A percentile compares a stretch with the other conserved stretches of the same genome.
Conservation (phyloP, 2,797 vertebrate genomes). For the Pseudocheirus occidentalis region DNA sequence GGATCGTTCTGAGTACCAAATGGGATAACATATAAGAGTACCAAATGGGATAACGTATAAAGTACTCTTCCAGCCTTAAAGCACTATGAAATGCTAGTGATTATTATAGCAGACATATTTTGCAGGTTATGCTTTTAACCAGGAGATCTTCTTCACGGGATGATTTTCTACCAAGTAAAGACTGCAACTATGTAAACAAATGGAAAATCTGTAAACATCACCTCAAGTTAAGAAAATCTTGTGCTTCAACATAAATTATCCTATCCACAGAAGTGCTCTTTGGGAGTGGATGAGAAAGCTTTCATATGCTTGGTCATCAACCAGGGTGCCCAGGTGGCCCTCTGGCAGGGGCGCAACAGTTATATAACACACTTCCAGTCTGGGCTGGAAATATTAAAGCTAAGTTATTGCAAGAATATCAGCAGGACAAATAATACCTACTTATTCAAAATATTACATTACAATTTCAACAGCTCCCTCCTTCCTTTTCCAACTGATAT, state of each 20-base stretch:
- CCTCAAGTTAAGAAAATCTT: conserved; percentile 58
- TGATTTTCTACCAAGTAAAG: conserved; percentile 19
- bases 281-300: conserved; percentile 68
- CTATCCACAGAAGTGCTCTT: conserved; percentile 56
- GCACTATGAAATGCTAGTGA: background rate
- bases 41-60: background rate
- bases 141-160: background rate
- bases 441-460: conserved; percentile 52
- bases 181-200: conserved; percentile 14
- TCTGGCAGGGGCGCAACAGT: conserved; percentile 65
- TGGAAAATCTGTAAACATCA: conserved; percentile 41
- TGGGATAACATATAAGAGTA: background rate
- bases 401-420: conserved; percentile 44
- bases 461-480: conserved; percentile 57
- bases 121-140: background rate
- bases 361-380: conserved; percentile 58
- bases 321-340: conserved; percentile 70
- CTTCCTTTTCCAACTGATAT: conserved; percentile 7
- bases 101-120: background rate
- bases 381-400: conserved; percentile 50
- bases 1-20: background rate
- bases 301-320: conserved; percentile 71
- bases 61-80: background rate
- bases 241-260: conserved; percentile 10
- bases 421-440: conserved; percentile 30